A percentile compares a stretch with the other conserved stretches of the same genome.
Conservation (phyloP, 2,888 invertebrate genomes). For the Sphinx pinastri region DNA sequence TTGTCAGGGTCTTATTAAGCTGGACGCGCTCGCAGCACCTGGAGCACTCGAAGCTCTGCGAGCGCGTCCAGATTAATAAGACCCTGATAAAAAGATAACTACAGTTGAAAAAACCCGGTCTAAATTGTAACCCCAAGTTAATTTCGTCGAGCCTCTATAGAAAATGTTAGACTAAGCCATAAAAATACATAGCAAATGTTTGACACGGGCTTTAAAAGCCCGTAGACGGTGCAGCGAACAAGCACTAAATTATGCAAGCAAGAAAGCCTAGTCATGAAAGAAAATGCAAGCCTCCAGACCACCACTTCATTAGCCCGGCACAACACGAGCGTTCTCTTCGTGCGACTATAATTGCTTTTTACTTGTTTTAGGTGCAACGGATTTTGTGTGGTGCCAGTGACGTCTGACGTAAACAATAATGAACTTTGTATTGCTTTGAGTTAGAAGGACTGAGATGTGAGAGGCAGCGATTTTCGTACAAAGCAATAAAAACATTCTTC, state of each 20-base stretch:
- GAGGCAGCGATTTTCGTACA: background rate
- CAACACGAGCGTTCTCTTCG: background rate
- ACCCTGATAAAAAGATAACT: no score
- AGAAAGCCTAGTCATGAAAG: slow-evolving; percentile 3
- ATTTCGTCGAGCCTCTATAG: no score
- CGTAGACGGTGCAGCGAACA: background rate
- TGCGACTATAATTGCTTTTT: slow-evolving; percentile 20
- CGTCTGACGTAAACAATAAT: background rate
- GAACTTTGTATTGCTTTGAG: background rate
- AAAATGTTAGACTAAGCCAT: background rate
- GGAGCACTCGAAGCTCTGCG: no score
- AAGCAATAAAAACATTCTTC: no score
- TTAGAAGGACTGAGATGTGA: background rate
- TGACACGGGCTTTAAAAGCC: background rate
- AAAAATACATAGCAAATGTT: background rate
- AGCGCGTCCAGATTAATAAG: no score
- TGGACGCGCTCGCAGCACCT: no score
- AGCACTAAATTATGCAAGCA: slow-evolving; percentile 15
- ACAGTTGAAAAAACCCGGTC: no score
- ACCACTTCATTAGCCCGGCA: background rate
- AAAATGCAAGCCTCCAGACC: background rate
- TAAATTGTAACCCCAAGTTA: no score
- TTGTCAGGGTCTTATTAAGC: no score
- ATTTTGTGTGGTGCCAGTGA: slow-evolving; percentile 12
- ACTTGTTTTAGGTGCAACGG: slow-evolving; percentile 1